Percentiles rank a stretch among this genome's conserved stretches.
These are phyloP conservation scores for Parapsyche elsis DNA, from an alignment of 1,140 invertebrate genomes.

Conservation along the genomic window DNA sequence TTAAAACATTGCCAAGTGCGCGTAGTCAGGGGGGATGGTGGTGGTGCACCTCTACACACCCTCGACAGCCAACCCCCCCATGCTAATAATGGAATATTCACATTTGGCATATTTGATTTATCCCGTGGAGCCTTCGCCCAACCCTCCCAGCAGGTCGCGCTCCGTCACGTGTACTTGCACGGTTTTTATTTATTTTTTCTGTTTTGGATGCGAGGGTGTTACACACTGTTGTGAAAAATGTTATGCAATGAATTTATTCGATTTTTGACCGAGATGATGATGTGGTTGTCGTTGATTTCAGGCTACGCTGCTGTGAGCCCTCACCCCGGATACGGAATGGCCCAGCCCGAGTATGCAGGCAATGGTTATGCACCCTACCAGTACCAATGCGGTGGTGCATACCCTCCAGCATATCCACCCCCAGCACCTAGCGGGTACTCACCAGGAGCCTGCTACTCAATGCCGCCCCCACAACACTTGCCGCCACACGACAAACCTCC, in stretches of 20 bases:
- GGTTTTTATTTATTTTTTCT: slow-evolving; percentile 38
- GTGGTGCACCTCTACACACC: not conserved
- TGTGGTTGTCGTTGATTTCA: slow-evolving; percentile 58
- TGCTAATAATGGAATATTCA: slow-evolving; percentile 57
- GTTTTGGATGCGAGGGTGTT: not conserved
- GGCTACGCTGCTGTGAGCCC: slow-evolving; percentile 85
- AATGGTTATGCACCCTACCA: slow-evolving; percentile 77
- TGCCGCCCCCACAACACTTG: slow-evolving; percentile 81
- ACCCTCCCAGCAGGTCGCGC: not conserved
- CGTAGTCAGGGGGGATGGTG: slow-evolving; percentile 24
- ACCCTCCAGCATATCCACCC: slow-evolving; percentile 73
- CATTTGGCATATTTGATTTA: slow-evolving; percentile 57
- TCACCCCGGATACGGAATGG: slow-evolving; percentile 84
- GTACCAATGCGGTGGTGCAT: slow-evolving; percentile 69
- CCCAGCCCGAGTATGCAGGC: slow-evolving; percentile 81
- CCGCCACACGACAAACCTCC: slow-evolving; percentile 78
- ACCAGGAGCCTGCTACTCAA: slow-evolving; percentile 80
- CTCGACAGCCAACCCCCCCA: not conserved
- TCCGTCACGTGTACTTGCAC: not conserved
- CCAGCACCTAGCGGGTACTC: slow-evolving; percentile 77
- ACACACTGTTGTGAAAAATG: not conserved
- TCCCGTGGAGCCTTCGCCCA: slow-evolving; percentile 49
- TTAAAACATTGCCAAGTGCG: slow-evolving; percentile 56
- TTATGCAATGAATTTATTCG: not conserved
- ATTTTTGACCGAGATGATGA: not conserved